Percentiles rank a stretch among this genome's conserved stretches.
Evolutionary conservation across 2,888 invertebrate genomes (phyloP).

Genomic region (Arenicola marina): DNA sequence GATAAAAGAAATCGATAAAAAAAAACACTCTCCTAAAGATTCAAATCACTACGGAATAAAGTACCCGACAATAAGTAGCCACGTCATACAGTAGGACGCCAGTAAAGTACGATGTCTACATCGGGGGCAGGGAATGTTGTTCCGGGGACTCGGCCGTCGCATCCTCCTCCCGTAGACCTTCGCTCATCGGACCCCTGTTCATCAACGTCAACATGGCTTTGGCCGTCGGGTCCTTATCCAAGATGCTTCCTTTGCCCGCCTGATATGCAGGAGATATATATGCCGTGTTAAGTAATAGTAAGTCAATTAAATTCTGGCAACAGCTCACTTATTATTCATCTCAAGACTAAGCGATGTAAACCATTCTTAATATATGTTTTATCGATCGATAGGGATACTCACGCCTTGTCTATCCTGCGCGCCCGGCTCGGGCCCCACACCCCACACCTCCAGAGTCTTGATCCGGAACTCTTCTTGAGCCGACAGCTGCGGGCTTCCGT

Average conservation of each 20-base stretch:
- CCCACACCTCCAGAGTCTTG: conserved; percentile 85
- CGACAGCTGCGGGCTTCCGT: conserved; percentile 75
- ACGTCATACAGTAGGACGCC: too few species aligned
- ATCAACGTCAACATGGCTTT: conserved; percentile 84
- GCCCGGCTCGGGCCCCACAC: conserved; percentile 70
- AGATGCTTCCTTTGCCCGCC: conserved; percentile 38
- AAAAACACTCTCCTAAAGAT: too few species aligned
- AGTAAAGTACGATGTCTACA: too few species aligned
- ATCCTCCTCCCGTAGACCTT: conserved; percentile 69
- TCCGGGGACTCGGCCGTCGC: conserved; percentile 21
- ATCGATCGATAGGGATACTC: too few species aligned
- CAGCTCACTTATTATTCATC: too few species aligned
- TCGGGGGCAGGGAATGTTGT: too few species aligned
- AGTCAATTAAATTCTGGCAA: neutral
- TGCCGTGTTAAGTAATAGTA: neutral
- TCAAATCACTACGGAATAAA: too few species aligned
- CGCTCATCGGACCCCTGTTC: conserved; percentile 80
- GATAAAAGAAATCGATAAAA: too few species aligned
- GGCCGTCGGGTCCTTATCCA: conserved; percentile 72
- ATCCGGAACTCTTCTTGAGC: conserved; percentile 74
- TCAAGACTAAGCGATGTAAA: too few species aligned
- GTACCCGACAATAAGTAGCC: too few species aligned
- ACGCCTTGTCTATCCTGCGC: too few species aligned
- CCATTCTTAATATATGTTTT: too few species aligned
- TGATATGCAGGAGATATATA: conserved; percentile 2